Conservation (phyloP, 2,888 invertebrate species). For the Amphipoea lucens region DNA sequence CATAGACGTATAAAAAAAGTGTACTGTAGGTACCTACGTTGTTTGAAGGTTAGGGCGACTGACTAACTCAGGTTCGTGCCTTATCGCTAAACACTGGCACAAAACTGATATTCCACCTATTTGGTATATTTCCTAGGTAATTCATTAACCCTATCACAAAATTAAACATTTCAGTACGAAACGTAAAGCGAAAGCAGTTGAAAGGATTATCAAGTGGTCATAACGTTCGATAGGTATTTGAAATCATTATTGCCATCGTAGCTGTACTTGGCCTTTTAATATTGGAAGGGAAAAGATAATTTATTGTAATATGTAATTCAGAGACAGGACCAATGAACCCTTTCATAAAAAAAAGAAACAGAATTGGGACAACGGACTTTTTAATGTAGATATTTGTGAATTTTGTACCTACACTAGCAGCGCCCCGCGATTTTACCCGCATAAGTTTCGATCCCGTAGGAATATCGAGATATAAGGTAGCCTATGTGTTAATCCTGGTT, state of each 20-base stretch:
- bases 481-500: no score
- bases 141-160: constrained; percentile 64
- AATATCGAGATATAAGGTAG: no score
- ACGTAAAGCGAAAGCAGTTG: constrained; percentile 14
- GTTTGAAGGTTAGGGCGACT: constrained; percentile 35
- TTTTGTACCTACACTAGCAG: no score
- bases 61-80: constrained; percentile 68
- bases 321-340: no score
- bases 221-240: not conserved
- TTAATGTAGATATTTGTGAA: no score
- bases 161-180: constrained; percentile 43
- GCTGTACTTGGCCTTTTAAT: not conserved
- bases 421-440: no score
- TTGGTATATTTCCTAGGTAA: constrained; percentile 68
- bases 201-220: not conserved
- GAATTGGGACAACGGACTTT: not conserved
- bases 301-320: not conserved
- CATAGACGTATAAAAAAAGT: no score
- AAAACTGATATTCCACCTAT: constrained; percentile 71
- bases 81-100: constrained; percentile 72
- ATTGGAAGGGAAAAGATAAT: not conserved
- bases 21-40: no score
- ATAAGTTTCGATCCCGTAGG: no score
- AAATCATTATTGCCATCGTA: not conserved
- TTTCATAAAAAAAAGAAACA: no score